Evolutionary conservation across 2,888 invertebrate species (phyloP).

Genomic region (Drosophila mettleri): DNA sequence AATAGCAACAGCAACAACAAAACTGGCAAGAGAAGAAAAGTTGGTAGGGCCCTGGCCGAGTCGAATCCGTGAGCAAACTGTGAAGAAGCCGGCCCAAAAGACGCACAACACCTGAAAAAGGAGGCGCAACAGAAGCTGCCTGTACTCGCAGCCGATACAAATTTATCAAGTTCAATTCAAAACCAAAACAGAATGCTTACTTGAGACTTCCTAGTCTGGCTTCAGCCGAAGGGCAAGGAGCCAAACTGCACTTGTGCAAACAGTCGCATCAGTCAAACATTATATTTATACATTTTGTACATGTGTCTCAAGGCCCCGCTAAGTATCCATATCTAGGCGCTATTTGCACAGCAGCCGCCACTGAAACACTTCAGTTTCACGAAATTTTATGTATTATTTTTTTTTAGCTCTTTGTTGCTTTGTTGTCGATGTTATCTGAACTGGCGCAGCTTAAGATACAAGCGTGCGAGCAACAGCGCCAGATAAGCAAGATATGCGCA

Average conservation of each 20-base stretch:
- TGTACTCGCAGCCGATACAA: constrained; percentile 26
- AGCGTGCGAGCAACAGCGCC: constrained; percentile 51
- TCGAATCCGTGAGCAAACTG: constrained; percentile 75
- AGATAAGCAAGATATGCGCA: constrained; percentile 62
- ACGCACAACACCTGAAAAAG: constrained; percentile 47
- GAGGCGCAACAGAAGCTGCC: constrained; percentile 62
- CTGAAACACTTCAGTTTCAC: constrained; percentile 37
- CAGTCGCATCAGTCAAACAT: constrained; percentile 35
- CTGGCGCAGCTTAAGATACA: constrained; percentile 50
- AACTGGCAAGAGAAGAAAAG: constrained; percentile 51
- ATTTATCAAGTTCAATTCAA: constrained; percentile 11
- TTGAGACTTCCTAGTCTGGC: constrained; percentile 7
- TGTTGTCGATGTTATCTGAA: constrained; percentile 51
- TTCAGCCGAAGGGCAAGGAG: constrained; percentile 30
- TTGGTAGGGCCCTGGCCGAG: constrained; percentile 61
- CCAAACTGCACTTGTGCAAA: constrained; percentile 42
- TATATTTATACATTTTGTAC: constrained; percentile 5
- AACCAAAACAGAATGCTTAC: not conserved
- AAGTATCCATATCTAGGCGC: constrained; percentile 4
- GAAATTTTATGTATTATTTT: constrained; percentile 6
- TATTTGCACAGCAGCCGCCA: constrained; percentile 53
- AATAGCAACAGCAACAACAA: constrained; percentile 21
- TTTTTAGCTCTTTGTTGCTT: not conserved
- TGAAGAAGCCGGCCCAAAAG: constrained; percentile 61
- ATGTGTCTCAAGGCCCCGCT: constrained; percentile 39